Conservation (phyloP, 1,140 invertebrate species). For the Solenopsis invicta region DNA sequence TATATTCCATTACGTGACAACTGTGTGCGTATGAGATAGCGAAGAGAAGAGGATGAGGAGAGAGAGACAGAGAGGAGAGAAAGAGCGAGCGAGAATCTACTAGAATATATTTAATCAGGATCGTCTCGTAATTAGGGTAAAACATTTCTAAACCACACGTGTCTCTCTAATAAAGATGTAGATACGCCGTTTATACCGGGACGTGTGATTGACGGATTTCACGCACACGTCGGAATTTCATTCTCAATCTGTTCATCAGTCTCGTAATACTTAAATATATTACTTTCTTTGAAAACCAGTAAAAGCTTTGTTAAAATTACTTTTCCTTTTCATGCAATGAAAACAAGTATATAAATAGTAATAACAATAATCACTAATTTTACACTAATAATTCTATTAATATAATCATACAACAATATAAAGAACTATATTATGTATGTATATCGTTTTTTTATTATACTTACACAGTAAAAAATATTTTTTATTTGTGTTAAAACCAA, state of each 20-base stretch:
- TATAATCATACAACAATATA: neutral
- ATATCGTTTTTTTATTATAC: neutral
- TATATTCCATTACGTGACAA: conserved; percentile 61
- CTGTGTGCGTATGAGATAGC: conserved; percentile 53
- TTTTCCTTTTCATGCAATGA: neutral
- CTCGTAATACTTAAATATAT: conserved; percentile 19
- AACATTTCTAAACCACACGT: conserved; percentile 58
- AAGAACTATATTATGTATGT: neutral
- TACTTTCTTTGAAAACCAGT: conserved; percentile 4
- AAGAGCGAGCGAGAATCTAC: conserved; percentile 35
- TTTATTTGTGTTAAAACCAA: too few relatives aligned
- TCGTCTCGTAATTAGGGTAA: conserved; percentile 70
- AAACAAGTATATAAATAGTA: neutral
- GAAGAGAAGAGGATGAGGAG: neutral
- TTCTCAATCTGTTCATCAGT: conserved; percentile 45
- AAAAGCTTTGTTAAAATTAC: conserved; percentile 15
- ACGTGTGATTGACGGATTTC: neutral
- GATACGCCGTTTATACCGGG: conserved; percentile 10
- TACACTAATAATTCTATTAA: neutral
- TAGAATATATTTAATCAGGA: conserved; percentile 66
- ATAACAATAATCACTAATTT: neutral
- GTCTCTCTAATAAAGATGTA: conserved; percentile 28
- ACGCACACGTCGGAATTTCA: conserved; percentile 44
- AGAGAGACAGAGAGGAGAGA: too few relatives aligned
- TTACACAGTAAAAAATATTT: too few relatives aligned